Evolutionary conservation across 2,888 invertebrate species (phyloP).

Genomic region (Cheilosia vulpina): DNA sequence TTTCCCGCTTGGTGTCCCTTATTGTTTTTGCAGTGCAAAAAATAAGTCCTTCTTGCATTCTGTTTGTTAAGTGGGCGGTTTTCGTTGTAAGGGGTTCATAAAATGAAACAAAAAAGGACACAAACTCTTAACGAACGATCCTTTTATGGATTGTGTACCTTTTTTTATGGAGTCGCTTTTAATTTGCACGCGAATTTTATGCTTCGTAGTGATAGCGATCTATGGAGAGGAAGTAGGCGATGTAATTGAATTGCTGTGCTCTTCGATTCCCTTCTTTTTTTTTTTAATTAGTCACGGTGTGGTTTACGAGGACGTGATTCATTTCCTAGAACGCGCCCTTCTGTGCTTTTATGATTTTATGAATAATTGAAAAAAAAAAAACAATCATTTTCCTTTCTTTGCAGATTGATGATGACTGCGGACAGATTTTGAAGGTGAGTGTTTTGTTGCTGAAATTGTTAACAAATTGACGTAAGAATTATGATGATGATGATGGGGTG

Average conservation of each 20-base stretch:
- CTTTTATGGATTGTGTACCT: slow-evolving; percentile 49
- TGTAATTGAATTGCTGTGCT: slow-evolving; percentile 65
- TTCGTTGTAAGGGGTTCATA: slow-evolving; percentile 25
- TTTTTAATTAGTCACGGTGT: slow-evolving; percentile 44
- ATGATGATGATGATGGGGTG: too few relatives aligned
- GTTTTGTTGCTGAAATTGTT: background rate
- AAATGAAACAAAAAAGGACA: slow-evolving; percentile 45
- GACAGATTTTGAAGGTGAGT: slow-evolving; percentile 24
- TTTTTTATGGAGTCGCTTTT: slow-evolving; percentile 58
- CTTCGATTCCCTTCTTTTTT: slow-evolving; percentile 3
- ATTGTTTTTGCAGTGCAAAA: slow-evolving; percentile 33
- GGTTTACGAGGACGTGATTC: background rate
- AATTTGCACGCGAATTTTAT: slow-evolving; percentile 69
- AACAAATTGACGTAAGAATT: slow-evolving; percentile 22
- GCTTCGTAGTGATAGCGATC: slow-evolving; percentile 63
- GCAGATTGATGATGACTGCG: slow-evolving; percentile 42
- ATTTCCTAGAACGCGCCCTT: background rate
- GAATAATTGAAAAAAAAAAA: slow-evolving; percentile 16
- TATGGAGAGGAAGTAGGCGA: slow-evolving; percentile 48
- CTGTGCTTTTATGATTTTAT: slow-evolving; percentile 36
- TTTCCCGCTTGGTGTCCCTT: slow-evolving; percentile 43
- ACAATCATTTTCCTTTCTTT: slow-evolving; percentile 34
- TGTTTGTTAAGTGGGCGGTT: slow-evolving; percentile 13
- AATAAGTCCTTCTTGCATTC: slow-evolving; percentile 31
- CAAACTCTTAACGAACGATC: slow-evolving; percentile 28